Conservation (phyloP, 1,140 invertebrate species). For the Coelopa frigida region DNA sequence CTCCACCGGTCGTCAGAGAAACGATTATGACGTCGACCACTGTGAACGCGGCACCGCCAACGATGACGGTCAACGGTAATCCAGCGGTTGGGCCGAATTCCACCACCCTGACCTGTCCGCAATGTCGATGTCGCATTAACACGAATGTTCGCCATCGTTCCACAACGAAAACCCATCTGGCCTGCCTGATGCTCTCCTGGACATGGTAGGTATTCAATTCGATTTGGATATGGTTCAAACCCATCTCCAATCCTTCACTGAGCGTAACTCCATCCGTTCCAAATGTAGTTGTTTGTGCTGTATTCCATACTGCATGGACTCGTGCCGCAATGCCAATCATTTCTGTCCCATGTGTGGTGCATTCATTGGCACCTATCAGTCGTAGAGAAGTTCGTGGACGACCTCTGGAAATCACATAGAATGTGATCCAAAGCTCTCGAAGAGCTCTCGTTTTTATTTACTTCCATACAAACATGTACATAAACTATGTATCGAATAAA, state of each 20-base stretch:
- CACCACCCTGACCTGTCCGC: constrained; percentile 45
- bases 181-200: constrained; percentile 50
- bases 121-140: constrained; percentile 45
- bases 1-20: no score
- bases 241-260: constrained; percentile 53
- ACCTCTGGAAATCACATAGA: no score
- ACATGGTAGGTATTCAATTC: constrained; percentile 42
- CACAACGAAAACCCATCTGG: constrained; percentile 50
- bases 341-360: constrained; percentile 50
- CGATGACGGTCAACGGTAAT: neutral
- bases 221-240: constrained; percentile 55
- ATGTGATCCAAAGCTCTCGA: no score
- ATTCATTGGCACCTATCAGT: constrained; percentile 45
- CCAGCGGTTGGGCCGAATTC: constrained; percentile 39
- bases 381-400: no score
- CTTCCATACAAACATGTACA: no score
- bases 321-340: constrained; percentile 50
- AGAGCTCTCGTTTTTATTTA: no score
- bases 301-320: constrained; percentile 51
- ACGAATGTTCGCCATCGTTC: constrained; percentile 46
- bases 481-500: no score
- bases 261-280: constrained; percentile 47
- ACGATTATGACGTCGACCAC: neutral
- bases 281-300: constrained; percentile 31
- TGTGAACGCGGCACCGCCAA: neutral